Conservation (phyloP, 2,113 vertebrate species). For the Setophaga kirtlandii region DNA sequence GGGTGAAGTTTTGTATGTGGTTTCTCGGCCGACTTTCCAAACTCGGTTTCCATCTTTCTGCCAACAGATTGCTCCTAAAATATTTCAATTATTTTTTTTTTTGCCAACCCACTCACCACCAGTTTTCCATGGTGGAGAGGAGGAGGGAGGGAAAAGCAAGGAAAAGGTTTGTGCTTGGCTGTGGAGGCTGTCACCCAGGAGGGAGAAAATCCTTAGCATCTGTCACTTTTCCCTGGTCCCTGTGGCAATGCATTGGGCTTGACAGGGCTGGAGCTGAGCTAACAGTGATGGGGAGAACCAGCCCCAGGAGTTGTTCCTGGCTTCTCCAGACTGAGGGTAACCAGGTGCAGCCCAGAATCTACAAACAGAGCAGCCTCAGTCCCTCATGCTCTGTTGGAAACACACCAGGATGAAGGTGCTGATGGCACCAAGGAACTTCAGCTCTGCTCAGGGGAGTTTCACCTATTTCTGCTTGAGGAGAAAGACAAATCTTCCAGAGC, state of each 20-base stretch:
- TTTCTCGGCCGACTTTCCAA: neutral
- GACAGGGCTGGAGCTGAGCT: neutral
- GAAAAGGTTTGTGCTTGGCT: neutral
- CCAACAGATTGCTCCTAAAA: conserved; percentile 8
- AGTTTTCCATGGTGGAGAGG: neutral
- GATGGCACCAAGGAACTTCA: neutral
- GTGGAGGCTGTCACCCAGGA: neutral
- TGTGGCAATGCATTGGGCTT: neutral
- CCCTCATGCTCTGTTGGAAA: neutral
- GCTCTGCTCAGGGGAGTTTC: neutral
- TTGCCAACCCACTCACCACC: neutral
- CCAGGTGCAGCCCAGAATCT: neutral
- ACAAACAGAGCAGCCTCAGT: neutral
- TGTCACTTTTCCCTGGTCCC: neutral
- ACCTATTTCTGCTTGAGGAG: neutral
- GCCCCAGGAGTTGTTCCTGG: neutral
- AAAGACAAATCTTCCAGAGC: neutral
- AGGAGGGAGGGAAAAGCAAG: neutral
- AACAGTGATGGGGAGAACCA: neutral
- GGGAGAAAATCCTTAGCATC: neutral
- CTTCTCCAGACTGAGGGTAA: neutral
- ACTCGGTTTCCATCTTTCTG: neutral
- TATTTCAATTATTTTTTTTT: neutral
- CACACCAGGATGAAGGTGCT: neutral
- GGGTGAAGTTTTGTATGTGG: neutral